Evolutionary conservation across 2,797 vertebrate species (phyloP).

Genomic region (Carduelis carduelis): DNA sequence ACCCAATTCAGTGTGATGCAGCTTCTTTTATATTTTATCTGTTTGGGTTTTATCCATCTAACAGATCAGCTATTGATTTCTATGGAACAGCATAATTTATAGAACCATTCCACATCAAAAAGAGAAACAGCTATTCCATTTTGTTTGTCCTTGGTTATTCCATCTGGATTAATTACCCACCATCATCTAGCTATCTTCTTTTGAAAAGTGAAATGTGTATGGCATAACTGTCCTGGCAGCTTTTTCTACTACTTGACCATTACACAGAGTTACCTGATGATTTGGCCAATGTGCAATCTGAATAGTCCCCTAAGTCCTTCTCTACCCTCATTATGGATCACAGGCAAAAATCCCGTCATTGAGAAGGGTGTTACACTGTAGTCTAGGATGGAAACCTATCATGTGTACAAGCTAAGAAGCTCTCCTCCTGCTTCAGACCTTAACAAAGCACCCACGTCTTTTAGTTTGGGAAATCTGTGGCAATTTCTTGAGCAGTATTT

Average conservation of each 20-base stretch:
- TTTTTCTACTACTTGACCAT: background rate
- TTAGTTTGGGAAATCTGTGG: background rate
- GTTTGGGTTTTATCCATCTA: background rate
- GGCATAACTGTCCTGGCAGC: background rate
- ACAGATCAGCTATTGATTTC: slow-evolving; percentile 9
- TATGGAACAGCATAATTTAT: background rate
- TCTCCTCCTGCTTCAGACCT: background rate
- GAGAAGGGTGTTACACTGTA: background rate
- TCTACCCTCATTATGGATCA: background rate
- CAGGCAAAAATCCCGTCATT: background rate
- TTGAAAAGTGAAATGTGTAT: background rate
- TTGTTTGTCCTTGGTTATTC: background rate
- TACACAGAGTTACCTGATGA: background rate
- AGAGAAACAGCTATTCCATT: background rate
- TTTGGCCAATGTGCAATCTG: background rate
- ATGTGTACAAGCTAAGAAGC: background rate
- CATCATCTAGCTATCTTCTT: background rate
- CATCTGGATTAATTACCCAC: background rate
- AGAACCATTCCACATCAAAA: background rate
- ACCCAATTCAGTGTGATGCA: slow-evolving; percentile 29
- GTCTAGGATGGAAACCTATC: background rate
- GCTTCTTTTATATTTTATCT: slow-evolving; percentile 18
- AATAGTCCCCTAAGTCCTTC: background rate
- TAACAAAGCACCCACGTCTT: background rate
- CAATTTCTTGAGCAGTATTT: background rate